Base-by-base conservation (phyloP, 2,797 vertebrate species). In the Cephalopachus bancanus region DNA sequence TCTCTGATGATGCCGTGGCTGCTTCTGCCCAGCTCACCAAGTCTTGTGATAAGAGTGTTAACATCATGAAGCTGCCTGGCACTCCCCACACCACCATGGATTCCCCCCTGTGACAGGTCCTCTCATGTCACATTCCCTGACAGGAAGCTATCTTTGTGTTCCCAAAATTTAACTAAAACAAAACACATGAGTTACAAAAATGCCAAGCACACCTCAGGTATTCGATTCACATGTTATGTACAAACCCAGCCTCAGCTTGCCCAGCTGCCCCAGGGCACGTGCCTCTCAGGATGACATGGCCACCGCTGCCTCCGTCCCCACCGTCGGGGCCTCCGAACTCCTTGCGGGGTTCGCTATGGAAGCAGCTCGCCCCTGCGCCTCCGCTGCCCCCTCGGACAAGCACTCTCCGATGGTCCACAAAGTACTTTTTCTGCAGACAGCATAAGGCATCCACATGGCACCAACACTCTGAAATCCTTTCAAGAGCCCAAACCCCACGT, bases 321-420 rank as follows among this genome's bases (percentile, higher is more conserved):
- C 99, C 99, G 28, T 99, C 99, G 0, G 99, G 99, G 28, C 99
- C 99, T 2, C 99, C 99, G 97, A 99, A 99, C 94, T 99, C 98
- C 98, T 99, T 99, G 24, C 99, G 98, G 33, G 99, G 99, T 85
- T 99, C 99, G 3, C 99, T 99, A 98, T 99, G 98, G 98, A 99
- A 99, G 97, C 99, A 99, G 95, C 98, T 98, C 49, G 93, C 97
- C 0, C 99, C 99, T 15, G 98, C 98, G 4, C 99, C 99, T 4
- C 99, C 99, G 0, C 96, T 98, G 0, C 99, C 99, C 24, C 99
- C 99, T 26, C 98, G 78, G 67, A 99, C 97, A 10, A 98, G 99
- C 92, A 99, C 99, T 33, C 96, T 98, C 4, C 99, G 99, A 3
- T 99, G 98, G 98, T 99, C 99, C 37, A 99, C 98, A 3, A 99